Percentiles rank a stretch among this genome's conserved stretches.
These are phyloP conservation scores for Rhamphomyia laevipes DNA, from an alignment of 2,888 invertebrate genomes.

Conservation along the genomic window DNA sequence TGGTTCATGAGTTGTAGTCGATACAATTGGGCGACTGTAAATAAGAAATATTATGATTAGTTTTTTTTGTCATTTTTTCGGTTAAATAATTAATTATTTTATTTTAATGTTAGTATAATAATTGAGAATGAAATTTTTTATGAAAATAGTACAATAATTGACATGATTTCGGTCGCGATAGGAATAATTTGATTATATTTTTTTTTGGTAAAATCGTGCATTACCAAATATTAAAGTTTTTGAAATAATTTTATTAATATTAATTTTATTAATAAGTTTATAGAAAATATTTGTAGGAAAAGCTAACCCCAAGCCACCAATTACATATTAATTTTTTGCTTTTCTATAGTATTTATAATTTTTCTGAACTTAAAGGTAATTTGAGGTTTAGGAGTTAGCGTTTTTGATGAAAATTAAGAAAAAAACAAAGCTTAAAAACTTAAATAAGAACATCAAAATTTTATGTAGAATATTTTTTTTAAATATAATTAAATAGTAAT, in stretches of 20 bases:
- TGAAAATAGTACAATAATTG: no score
- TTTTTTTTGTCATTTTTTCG: slow-evolving; percentile 21
- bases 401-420: no score
- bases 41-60: slow-evolving; percentile 20
- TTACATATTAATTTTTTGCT: slow-evolving; percentile 2
- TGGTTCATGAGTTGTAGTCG: slow-evolving; percentile 26
- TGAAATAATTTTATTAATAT: no score
- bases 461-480: no score
- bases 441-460: no score
- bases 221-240: neutral
- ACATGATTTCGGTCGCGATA: no score
- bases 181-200: no score
- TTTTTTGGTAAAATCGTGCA: no score
- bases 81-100: slow-evolving; percentile 10
- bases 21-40: slow-evolving; percentile 33
- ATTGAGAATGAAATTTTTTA: neutral
- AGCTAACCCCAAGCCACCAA: slow-evolving; percentile 22
- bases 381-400: slow-evolving; percentile 1
- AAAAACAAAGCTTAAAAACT: neutral
- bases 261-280: slow-evolving; percentile 7
- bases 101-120: neutral
- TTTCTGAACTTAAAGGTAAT: neutral
- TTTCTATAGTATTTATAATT: neutral
- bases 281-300: slow-evolving; percentile 10
- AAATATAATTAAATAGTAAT: no score